Conservation (phyloP, 2,797 vertebrate genomes). For the Xenopus petersii region DNA sequence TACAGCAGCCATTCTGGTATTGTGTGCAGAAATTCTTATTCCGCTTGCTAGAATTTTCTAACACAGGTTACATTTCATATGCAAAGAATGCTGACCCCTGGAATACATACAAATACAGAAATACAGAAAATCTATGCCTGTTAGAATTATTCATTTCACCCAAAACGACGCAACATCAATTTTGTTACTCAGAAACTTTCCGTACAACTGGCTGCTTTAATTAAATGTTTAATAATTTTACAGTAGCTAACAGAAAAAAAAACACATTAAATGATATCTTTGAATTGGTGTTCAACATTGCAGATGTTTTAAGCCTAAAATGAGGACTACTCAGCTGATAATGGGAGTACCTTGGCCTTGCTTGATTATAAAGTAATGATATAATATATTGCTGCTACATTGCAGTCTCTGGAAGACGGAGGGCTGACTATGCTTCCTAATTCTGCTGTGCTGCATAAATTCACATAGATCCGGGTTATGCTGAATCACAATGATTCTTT, state of each 20-base stretch:
- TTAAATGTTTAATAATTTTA: constrained; percentile 23
- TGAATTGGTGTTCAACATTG: constrained; percentile 26
- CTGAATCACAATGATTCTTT: constrained; percentile 10
- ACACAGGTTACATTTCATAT: too few species aligned
- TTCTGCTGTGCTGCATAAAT: constrained; percentile 19
- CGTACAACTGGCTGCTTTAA: background rate
- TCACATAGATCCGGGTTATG: constrained; percentile 10
- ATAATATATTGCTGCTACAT: constrained; percentile 30
- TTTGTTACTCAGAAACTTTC: too few species aligned
- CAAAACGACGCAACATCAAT: too few species aligned
- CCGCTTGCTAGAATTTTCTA: too few species aligned
- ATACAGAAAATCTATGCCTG: too few species aligned
- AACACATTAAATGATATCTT: background rate
- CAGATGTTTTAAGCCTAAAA: constrained; percentile 19
- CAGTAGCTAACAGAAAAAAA: background rate
- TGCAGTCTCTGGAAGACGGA: constrained; percentile 19
- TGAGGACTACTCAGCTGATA: constrained; percentile 1
- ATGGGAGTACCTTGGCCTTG: constrained; percentile 11
- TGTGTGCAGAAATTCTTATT: too few species aligned
- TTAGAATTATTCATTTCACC: too few species aligned
- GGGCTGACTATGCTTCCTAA: constrained; percentile 34
- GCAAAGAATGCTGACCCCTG: too few species aligned
- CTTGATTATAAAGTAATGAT: constrained; percentile 34
- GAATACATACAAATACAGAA: too few species aligned
- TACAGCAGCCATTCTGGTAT: too few species aligned